Percentiles rank a stretch among this genome's conserved stretches.
These are phyloP conservation scores for Enteromius mattozi DNA, from an alignment of 2,797 vertebrate genomes.

Conservation along the genomic window DNA sequence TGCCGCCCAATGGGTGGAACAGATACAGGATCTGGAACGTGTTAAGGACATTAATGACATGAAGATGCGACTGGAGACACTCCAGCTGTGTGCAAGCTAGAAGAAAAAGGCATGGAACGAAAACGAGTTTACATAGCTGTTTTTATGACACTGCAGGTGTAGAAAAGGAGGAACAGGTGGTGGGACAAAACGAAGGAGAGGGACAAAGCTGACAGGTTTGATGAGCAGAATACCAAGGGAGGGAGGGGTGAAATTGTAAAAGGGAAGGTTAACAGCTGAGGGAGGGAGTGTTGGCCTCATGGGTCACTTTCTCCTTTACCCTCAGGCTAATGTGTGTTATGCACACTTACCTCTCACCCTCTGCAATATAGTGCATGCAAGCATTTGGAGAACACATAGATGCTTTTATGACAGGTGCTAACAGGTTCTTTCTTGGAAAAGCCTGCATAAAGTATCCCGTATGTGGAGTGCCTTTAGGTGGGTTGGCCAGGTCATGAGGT, in stretches of 20 bases:
- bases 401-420: constrained; percentile 38
- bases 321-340: constrained; percentile 15
- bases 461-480: constrained; percentile 46
- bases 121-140: constrained; percentile 39
- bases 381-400: constrained; percentile 15
- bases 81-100: constrained; percentile 52
- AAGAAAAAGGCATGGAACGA: constrained; percentile 33
- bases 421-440: constrained; percentile 42
- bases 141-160: constrained; percentile 71
- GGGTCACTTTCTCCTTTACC: constrained; percentile 40
- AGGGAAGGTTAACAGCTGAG: constrained; percentile 59
- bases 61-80: constrained; percentile 51
- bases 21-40: constrained; percentile 41
- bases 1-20: constrained; percentile 8
- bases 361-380: not conserved
- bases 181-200: constrained; percentile 34
- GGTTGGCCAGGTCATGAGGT: constrained; percentile 45
- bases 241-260: constrained; percentile 70
- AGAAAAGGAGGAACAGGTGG: constrained; percentile 71
- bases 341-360: not conserved
- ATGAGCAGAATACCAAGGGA: constrained; percentile 62
- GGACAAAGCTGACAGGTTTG: constrained; percentile 55
- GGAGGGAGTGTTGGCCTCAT: constrained; percentile 21
- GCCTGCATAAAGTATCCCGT: constrained; percentile 35
- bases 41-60: constrained; percentile 49